These are phyloP conservation scores for Melospiza melodia DNA, from an alignment of 2,113 vertebrate species.

Conservation along the genomic window DNA sequence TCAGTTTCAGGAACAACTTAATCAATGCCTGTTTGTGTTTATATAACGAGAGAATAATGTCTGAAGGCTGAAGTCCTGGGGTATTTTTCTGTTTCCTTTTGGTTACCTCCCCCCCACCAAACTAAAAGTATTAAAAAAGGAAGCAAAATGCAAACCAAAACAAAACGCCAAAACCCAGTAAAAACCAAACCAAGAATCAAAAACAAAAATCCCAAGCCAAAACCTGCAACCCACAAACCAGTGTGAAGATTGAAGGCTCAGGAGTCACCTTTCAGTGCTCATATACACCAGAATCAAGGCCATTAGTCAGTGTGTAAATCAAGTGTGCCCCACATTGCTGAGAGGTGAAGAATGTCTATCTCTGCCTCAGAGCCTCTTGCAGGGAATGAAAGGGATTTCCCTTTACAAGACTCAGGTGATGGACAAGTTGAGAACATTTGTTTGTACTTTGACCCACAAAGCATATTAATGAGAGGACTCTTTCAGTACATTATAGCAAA, in stretches of 20 bases:
- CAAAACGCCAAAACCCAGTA: neutral
- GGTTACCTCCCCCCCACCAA: neutral
- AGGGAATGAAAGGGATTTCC: neutral
- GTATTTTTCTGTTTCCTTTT: neutral
- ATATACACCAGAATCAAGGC: neutral
- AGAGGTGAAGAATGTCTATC: neutral
- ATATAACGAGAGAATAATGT: neutral
- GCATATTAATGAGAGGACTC: neutral
- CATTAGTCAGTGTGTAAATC: neutral
- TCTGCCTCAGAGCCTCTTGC: neutral
- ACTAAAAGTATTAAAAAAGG: neutral
- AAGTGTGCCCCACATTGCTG: accelerated
- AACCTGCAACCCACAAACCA: neutral
- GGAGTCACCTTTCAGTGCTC: neutral
- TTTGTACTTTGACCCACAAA: neutral
- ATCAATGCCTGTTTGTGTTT: neutral
- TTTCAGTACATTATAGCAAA: neutral
- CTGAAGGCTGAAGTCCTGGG: neutral
- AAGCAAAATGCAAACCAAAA: neutral
- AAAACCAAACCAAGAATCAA: neutral
- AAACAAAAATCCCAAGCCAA: neutral
- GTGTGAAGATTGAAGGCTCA: neutral
- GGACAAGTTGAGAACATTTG: neutral
- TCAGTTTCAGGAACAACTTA: neutral
- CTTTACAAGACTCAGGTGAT: neutral